Conservation (phyloP, 2,888 invertebrate genomes). For the Catotricha subobsoleta region DNA sequence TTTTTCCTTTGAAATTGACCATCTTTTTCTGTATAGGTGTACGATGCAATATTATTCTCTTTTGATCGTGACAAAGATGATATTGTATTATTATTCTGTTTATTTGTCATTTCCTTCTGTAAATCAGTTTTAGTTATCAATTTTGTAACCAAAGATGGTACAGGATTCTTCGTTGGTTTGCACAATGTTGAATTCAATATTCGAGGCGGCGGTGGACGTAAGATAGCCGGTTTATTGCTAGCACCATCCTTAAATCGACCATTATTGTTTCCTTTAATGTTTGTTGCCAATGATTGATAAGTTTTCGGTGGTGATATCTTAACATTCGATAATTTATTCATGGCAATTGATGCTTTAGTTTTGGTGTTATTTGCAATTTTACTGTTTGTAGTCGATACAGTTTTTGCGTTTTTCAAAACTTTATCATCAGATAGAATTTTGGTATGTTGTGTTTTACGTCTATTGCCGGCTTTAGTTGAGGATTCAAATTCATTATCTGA, state of each 20-base stretch:
- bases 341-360: too few relatives aligned
- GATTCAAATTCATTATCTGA: conserved; percentile 1
- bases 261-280: conserved; percentile 1
- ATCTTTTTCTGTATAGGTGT: conserved; percentile 3
- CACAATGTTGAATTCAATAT: conserved; percentile 7
- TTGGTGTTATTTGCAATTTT: conserved; percentile 8
- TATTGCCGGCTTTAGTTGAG: conserved; percentile 9
- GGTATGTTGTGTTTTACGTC: conserved; percentile 16
- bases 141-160: conserved; percentile 5
- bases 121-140: conserved; percentile 2
- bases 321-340: background rate
- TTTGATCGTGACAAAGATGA: conserved; percentile 1
- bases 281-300: background rate
- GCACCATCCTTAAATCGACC: background rate
- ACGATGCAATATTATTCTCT: conserved; percentile 4
- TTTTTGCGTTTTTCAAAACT: conserved; percentile 11
- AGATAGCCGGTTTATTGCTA: background rate
- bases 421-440: conserved; percentile 16
- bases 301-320: conserved; percentile 1
- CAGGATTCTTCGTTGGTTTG: conserved; percentile 1
- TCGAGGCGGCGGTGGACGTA: conserved; percentile 6
- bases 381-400: conserved; percentile 9
- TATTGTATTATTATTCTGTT: conserved; percentile 1
- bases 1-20: too few relatives aligned
- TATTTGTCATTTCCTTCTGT: background rate